These are phyloP conservation scores for Tenebrio molitor DNA, from an alignment of 1,140 invertebrate genomes.

Conservation along the genomic window DNA sequence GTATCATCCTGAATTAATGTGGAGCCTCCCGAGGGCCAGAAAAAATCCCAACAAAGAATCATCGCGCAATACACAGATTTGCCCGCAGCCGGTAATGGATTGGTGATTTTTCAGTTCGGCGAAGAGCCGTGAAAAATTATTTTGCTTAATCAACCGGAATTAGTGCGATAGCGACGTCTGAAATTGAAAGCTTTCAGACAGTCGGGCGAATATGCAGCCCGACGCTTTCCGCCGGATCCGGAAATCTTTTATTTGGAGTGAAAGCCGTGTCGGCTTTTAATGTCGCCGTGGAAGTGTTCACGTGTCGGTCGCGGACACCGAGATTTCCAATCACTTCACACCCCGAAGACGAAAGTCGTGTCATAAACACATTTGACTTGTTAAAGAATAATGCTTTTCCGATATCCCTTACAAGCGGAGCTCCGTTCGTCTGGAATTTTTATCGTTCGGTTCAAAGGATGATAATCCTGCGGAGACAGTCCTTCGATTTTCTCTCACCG, in stretches of 20 bases:
- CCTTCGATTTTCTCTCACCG: slow-evolving; percentile 6
- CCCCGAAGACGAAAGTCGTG: background rate
- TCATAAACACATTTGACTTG: slow-evolving; percentile 36
- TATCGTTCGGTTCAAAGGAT: slow-evolving; percentile 20
- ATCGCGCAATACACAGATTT: too few relatives aligned
- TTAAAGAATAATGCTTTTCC: slow-evolving; percentile 31
- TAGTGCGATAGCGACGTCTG: too few relatives aligned
- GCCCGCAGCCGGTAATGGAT: too few relatives aligned
- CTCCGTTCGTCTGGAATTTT: slow-evolving; percentile 6
- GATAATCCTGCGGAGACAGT: background rate
- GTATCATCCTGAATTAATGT: background rate
- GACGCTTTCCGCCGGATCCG: too few relatives aligned
- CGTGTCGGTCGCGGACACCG: background rate
- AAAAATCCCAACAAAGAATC: too few relatives aligned
- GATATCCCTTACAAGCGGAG: slow-evolving; percentile 8
- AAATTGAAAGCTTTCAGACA: too few relatives aligned
- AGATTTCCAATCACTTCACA: slow-evolving; percentile 10
- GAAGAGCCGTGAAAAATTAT: too few relatives aligned
- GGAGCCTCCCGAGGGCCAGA: too few relatives aligned
- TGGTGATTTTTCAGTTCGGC: too few relatives aligned
- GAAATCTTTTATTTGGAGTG: background rate
- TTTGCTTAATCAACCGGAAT: too few relatives aligned
- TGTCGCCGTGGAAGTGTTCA: background rate
- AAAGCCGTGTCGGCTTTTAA: background rate
- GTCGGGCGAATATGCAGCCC: too few relatives aligned